Conservation (phyloP, 1,140 invertebrate genomes). For the Dinoponera quadriceps region DNA sequence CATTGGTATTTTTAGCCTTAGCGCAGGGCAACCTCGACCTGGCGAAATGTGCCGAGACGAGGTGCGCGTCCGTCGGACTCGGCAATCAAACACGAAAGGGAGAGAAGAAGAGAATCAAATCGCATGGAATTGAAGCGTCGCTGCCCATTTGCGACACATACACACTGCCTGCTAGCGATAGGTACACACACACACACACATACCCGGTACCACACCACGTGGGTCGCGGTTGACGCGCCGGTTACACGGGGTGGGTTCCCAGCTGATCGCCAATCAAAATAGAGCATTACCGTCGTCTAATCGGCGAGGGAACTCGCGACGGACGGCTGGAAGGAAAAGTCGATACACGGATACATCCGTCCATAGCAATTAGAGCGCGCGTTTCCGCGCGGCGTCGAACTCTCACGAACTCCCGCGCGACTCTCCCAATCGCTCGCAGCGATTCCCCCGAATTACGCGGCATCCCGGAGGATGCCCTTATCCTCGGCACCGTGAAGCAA, state of each 20-base stretch:
- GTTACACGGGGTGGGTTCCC: neutral
- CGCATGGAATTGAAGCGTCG: slow-evolving; percentile 64
- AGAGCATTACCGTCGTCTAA: neutral
- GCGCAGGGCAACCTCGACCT: no score
- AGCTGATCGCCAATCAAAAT: slow-evolving; percentile 47
- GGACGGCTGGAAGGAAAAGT: slow-evolving; percentile 24
- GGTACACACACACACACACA: no score
- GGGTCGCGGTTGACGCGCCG: slow-evolving; percentile 1
- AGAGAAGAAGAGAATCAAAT: slow-evolving; percentile 60
- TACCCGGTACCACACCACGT: neutral
- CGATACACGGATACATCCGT: slow-evolving; percentile 69
- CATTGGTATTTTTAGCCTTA: no score
- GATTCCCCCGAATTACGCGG: neutral
- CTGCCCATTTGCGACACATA: slow-evolving; percentile 59
- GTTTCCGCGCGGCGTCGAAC: neutral
- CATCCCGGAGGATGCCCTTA: no score
- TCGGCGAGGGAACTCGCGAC: neutral
- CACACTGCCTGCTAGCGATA: slow-evolving; percentile 33
- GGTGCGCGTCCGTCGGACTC: neutral
- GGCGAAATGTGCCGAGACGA: slow-evolving; percentile 5
- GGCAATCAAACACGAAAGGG: slow-evolving; percentile 18
- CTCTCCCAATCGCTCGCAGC: neutral
- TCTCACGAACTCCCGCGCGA: neutral
- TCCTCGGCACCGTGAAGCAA: no score
- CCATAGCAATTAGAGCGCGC: slow-evolving; percentile 66